Evolutionary conservation across 2,113 vertebrate genomes (phyloP).

Genomic region (Bubo scandiacus): DNA sequence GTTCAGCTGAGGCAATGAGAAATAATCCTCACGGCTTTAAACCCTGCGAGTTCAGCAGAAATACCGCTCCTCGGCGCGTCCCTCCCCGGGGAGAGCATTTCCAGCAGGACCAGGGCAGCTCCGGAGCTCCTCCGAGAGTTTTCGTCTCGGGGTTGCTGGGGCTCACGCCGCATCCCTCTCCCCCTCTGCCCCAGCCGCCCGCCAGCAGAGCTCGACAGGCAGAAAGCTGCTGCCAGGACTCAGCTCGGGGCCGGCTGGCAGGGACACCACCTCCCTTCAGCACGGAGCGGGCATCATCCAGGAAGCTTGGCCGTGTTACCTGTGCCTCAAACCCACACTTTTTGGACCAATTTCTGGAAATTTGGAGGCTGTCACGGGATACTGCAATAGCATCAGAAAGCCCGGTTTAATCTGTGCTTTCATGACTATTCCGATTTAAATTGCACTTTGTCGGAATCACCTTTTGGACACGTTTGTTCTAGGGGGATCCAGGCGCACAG

Average conservation of each 20-base stretch:
- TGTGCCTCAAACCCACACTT: neutral
- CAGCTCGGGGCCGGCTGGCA: neutral
- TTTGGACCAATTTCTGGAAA: neutral
- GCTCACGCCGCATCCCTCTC: no score
- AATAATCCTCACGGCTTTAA: neutral
- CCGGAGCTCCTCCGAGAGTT: neutral
- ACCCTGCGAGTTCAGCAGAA: neutral
- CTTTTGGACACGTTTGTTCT: accelerated
- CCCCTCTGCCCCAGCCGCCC: no score
- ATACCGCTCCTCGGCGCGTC: neutral
- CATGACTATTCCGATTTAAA: neutral
- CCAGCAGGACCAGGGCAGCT: neutral
- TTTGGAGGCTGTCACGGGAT: neutral
- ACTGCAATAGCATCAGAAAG: neutral
- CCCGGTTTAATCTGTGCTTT: neutral
- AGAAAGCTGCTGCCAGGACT: neutral
- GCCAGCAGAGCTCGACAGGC: no score
- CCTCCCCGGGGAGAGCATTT: neutral
- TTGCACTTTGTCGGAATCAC: neutral
- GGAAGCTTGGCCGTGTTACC: accelerated
- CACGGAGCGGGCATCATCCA: accelerated
- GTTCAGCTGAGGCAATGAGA: neutral
- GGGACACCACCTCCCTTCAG: neutral
- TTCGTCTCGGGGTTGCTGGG: no score
- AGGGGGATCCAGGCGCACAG: neutral